phyloP scores from a whole-genome alignment of 2,113 vertebrate species.

The Amphiprion ocellaris region DNA sequence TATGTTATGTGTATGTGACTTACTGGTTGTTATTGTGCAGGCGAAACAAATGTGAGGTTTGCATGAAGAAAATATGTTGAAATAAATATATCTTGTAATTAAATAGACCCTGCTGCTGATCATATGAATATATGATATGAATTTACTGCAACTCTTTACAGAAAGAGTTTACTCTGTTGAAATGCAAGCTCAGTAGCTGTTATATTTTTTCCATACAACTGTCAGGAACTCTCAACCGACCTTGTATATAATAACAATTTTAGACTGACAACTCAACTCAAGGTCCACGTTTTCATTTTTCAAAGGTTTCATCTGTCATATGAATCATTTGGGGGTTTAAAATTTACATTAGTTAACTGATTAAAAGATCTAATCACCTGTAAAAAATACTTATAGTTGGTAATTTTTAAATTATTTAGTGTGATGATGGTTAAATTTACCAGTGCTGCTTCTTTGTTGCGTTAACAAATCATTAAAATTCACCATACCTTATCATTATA shows the following conservation, averaged over 20 bases:
- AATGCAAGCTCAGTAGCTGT: no score
- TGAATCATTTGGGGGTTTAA: not conserved
- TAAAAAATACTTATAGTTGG: not conserved
- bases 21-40: not conserved
- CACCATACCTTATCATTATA: constrained; percentile 45
- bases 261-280: not conserved
- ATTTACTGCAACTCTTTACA: no score
- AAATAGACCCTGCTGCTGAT: not conserved
- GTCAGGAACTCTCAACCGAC: not conserved
- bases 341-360: not conserved
- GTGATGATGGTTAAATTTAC: not conserved
- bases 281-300: not conserved
- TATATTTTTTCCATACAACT: not conserved
- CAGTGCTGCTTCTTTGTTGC: constrained; percentile 13
- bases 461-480: constrained; percentile 49
- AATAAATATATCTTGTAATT: not conserved
- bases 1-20: not conserved
- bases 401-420: not conserved
- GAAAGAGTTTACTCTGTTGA: no score
- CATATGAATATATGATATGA: no score
- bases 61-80: not conserved
- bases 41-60: not conserved
- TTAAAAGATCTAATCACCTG: not conserved
- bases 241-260: no score
- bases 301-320: not conserved